These are phyloP conservation scores for Leiothrix lutea DNA, from an alignment of 2,113 vertebrate genomes.

Conservation along the genomic window DNA sequence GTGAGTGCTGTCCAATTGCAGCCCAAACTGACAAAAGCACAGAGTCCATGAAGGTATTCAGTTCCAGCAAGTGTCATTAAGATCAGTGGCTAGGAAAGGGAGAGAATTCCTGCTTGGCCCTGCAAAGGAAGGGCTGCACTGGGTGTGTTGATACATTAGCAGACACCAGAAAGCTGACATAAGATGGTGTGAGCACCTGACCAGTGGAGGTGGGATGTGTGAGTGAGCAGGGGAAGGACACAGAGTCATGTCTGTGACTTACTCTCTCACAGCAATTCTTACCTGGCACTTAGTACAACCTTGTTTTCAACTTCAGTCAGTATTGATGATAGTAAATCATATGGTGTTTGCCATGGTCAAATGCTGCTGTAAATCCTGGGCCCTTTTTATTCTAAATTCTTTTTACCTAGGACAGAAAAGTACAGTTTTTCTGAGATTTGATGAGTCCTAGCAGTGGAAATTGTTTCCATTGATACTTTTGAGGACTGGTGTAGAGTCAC, in stretches of 20 bases:
- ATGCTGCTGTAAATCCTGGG: not conserved
- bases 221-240: not conserved
- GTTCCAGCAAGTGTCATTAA: not conserved
- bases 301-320: not conserved
- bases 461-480: not conserved
- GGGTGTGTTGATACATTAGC: not conserved
- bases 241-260: not conserved
- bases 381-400: not conserved
- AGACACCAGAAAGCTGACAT: not conserved
- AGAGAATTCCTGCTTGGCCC: not conserved
- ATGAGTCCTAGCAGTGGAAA: not conserved
- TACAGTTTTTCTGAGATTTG: not conserved
- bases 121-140: not conserved
- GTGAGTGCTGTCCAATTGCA: not conserved
- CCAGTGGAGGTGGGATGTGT: not conserved
- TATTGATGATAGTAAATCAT: not conserved
- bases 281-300: not conserved
- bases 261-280: not conserved
- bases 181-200: not conserved
- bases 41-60: not conserved
- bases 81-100: not conserved
- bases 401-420: not conserved
- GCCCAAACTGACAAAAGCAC: not conserved
- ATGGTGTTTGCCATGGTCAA: not conserved
- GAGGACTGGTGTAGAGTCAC: not conserved